Conservation (phyloP, 2,888 invertebrate species). For the Elegia similella region DNA sequence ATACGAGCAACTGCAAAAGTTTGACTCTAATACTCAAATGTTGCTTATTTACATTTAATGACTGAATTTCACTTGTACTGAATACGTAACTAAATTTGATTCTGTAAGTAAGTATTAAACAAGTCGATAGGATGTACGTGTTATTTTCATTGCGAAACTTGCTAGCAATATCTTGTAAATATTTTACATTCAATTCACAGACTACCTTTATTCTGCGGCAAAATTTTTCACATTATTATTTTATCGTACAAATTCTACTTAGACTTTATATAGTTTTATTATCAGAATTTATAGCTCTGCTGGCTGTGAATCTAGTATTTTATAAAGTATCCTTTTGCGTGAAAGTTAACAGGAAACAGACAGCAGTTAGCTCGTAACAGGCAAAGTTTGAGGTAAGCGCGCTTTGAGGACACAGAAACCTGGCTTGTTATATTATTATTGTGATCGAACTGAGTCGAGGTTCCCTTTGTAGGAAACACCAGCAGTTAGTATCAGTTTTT, state of each 20-base stretch:
- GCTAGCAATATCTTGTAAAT: background rate
- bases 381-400: slow-evolving; percentile 28
- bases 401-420: background rate
- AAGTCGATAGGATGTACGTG: too few relatives aligned
- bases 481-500: too few relatives aligned
- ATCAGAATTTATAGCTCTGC: background rate
- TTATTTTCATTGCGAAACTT: background rate
- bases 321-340: background rate
- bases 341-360: slow-evolving; percentile 12
- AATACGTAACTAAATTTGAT: too few relatives aligned
- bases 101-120: too few relatives aligned
- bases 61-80: too few relatives aligned
- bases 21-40: too few relatives aligned
- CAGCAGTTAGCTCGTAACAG: slow-evolving; percentile 20
- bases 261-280: background rate
- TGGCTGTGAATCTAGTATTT: background rate
- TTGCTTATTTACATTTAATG: too few relatives aligned
- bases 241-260: background rate
- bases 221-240: slow-evolving; percentile 6
- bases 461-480: too few relatives aligned
- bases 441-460: too few relatives aligned
- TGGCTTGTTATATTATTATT: too few relatives aligned
- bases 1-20: too few relatives aligned
- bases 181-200: background rate
- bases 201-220: background rate